These are phyloP conservation scores for Blennius ocellaris DNA, from an alignment of 2,113 vertebrate genomes.

Conservation along the genomic window DNA sequence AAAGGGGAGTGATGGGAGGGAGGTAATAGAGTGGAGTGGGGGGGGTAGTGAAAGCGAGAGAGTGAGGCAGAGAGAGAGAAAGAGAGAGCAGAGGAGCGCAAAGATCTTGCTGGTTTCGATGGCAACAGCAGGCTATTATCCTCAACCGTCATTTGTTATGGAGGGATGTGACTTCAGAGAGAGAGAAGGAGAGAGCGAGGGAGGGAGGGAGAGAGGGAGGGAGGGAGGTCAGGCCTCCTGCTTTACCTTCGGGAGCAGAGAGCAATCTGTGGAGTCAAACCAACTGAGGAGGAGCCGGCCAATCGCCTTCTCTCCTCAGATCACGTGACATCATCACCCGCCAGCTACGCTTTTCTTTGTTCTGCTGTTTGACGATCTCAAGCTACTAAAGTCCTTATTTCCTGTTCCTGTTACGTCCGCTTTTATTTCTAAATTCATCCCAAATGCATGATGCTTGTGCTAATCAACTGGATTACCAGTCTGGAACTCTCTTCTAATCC, in stretches of 20 bases:
- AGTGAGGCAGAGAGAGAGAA: constrained; percentile 7
- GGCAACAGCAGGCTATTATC: constrained; percentile 72
- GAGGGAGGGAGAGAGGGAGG: not conserved
- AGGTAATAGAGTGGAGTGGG: constrained; percentile 11
- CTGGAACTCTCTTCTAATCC: too few relatives aligned
- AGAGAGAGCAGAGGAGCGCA: constrained; percentile 36
- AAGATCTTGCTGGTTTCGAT: constrained; percentile 74
- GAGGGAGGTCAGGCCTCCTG: constrained; percentile 36
- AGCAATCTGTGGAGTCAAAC: constrained; percentile 18
- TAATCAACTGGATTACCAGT: too few relatives aligned
- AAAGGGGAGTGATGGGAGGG: constrained; percentile 7
- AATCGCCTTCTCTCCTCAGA: not conserved
- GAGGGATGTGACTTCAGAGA: constrained; percentile 55
- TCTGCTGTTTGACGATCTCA: not conserved
- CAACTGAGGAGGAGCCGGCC: constrained; percentile 2
- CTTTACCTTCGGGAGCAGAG: constrained; percentile 34
- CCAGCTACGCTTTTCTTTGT: too few relatives aligned
- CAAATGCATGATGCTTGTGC: too few relatives aligned
- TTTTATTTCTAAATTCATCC: too few relatives aligned
- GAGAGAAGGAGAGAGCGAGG: not conserved
- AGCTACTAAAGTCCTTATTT: too few relatives aligned
- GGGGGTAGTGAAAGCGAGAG: not conserved
- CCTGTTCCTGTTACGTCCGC: too few relatives aligned
- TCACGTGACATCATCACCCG: constrained; percentile 22
- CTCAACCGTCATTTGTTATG: constrained; percentile 62